A percentile compares a stretch with the other conserved stretches of the same genome.
phyloP scores from a whole-genome alignment of 2,888 invertebrate genomes.

The Beris chalybata region DNA sequence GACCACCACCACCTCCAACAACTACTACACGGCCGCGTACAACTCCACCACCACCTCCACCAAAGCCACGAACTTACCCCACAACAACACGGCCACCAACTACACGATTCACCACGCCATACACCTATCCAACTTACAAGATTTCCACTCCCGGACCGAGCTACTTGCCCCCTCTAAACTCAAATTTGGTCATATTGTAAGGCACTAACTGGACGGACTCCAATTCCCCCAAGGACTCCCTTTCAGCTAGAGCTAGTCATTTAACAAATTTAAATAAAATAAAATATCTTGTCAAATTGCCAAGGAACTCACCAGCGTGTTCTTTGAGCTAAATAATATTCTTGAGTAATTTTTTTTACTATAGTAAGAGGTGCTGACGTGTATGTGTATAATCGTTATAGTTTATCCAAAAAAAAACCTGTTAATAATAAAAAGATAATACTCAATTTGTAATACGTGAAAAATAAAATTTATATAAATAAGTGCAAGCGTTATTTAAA shows the following conservation, averaged over 20 bases:
- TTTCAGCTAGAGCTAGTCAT: constrained; percentile 17
- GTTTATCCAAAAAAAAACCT: too few relatives aligned
- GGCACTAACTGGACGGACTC: constrained; percentile 4
- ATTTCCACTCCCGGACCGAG: constrained; percentile 4
- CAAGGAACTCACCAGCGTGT: too few relatives aligned
- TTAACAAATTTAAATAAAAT: not conserved
- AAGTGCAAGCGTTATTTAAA: too few relatives aligned
- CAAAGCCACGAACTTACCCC: not conserved
- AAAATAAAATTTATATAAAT: too few relatives aligned
- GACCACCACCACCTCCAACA: not conserved
- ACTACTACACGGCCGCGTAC: not conserved
- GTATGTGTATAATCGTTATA: too few relatives aligned
- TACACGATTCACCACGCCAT: constrained; percentile 2
- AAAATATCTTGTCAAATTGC: constrained; percentile 1
- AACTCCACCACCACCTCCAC: not conserved
- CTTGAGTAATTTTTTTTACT: constrained; percentile 6
- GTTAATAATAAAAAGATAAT: not conserved
- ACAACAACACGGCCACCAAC: constrained; percentile 1
- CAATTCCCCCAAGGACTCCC: not conserved
- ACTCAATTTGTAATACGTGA: constrained; percentile 10
- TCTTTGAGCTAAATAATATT: too few relatives aligned
- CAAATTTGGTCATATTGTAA: constrained; percentile 5
- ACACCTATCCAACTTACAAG: constrained; percentile 6
- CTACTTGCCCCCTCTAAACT: constrained; percentile 5
- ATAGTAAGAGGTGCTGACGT: too few relatives aligned